Evolutionary conservation across 2,113 vertebrate species (phyloP).

Genomic region (Panthera leo): DNA sequence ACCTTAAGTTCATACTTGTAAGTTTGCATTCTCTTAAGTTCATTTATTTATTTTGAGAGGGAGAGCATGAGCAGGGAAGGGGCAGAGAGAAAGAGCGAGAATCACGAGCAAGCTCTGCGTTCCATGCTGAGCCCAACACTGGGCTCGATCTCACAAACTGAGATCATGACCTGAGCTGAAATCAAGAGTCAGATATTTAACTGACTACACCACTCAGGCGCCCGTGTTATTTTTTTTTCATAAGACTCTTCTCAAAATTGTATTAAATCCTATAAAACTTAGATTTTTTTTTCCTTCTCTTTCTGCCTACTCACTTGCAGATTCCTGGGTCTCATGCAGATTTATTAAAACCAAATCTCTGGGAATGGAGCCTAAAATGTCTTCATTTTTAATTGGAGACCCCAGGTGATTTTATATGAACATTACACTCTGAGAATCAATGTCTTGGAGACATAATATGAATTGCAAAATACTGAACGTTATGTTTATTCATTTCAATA

Average conservation of each 20-base stretch:
- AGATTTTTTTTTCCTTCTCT: not conserved
- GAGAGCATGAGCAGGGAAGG: too few species aligned
- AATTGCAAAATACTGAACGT: constrained; percentile 4
- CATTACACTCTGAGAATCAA: not conserved
- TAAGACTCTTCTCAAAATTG: not conserved
- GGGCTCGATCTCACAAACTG: too few species aligned
- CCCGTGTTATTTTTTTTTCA: not conserved
- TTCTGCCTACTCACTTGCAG: not conserved
- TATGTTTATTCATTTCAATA: not conserved
- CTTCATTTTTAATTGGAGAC: not conserved
- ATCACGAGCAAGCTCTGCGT: too few species aligned
- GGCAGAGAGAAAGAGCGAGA: too few species aligned
- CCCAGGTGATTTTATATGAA: not conserved
- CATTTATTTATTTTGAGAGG: too few species aligned
- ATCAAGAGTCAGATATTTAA: too few species aligned
- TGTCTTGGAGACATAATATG: not conserved
- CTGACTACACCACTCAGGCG: too few species aligned
- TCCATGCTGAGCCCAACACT: too few species aligned
- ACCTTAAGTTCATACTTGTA: not conserved
- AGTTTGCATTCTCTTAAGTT: not conserved
- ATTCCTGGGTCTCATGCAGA: not conserved
- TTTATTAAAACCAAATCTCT: constrained; percentile 1
- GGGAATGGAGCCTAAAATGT: not conserved
- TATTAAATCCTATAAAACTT: not conserved
- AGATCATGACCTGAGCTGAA: too few species aligned